phyloP scores from a whole-genome alignment of 1,140 invertebrate genomes.

The Trichonephila clavata region DNA sequence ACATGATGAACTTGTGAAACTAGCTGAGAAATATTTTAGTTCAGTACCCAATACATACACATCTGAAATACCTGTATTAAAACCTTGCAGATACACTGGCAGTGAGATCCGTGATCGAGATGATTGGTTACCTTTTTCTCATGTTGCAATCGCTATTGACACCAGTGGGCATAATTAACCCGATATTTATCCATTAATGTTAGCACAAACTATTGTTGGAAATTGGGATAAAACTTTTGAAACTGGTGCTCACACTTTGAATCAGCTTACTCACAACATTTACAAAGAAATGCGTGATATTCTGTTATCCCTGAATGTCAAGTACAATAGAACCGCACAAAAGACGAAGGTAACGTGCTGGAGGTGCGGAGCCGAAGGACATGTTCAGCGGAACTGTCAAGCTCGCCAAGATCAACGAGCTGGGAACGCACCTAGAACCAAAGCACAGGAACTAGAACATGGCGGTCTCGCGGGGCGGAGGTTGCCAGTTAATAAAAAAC shows the following conservation, averaged over 20 bases:
- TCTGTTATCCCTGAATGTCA: too few species aligned
- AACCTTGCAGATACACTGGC: constrained; percentile 64
- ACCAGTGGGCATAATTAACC: constrained; percentile 96
- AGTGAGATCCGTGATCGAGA: constrained; percentile 84
- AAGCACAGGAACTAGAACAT: too few species aligned
- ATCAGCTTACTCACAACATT: constrained; percentile 55
- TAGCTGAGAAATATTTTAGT: constrained; percentile 69
- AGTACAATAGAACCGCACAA: too few species aligned
- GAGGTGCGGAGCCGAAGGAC: too few species aligned
- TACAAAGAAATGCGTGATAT: constrained; percentile 80
- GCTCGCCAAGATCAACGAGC: too few species aligned
- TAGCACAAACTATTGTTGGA: constrained; percentile 90
- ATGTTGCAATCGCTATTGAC: constrained; percentile 97
- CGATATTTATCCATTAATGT: constrained; percentile 99
- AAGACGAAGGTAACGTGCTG: too few species aligned
- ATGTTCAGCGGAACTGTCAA: too few species aligned
- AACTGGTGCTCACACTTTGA: constrained; percentile 40
- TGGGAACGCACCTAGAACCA: too few species aligned
- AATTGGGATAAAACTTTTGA: constrained; percentile 68
- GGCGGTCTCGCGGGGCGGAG: too few species aligned
- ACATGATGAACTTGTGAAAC: constrained; percentile 72
- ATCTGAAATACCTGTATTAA: constrained; percentile 61
- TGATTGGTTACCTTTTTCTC: constrained; percentile 96
- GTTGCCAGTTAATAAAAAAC: too few species aligned
- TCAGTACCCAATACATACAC: constrained; percentile 65